These are phyloP conservation scores for Cecidostiba fungosa DNA, from an alignment of 2,888 invertebrate genomes.

Conservation along the genomic window DNA sequence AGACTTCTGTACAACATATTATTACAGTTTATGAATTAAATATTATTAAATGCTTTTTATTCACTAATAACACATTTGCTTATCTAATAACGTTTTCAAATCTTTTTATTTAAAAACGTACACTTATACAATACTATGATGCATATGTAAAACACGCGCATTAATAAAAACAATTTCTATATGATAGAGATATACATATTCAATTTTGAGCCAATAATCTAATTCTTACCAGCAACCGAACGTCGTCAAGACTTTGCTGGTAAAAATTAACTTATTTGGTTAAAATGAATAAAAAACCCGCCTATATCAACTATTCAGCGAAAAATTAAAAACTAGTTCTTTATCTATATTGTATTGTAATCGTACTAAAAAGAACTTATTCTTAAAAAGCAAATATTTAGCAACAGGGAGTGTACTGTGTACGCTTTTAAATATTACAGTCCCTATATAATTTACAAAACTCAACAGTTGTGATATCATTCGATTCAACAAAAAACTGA, in stretches of 20 bases:
- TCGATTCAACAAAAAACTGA: background rate
- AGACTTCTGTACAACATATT: background rate
- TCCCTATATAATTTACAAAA: background rate
- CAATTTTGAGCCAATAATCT: background rate
- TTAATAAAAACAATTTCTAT: constrained; percentile 4
- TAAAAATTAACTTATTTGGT: too few relatives aligned
- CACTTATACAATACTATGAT: background rate
- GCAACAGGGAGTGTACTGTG: background rate
- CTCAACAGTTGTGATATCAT: background rate
- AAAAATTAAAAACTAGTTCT: too few relatives aligned
- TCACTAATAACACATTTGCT: background rate
- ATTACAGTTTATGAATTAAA: background rate
- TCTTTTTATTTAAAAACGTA: background rate
- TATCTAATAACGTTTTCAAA: background rate
- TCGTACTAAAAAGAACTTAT: too few relatives aligned
- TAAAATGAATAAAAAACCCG: too few relatives aligned
- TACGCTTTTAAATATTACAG: background rate
- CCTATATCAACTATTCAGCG: too few relatives aligned
- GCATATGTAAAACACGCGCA: too few relatives aligned
- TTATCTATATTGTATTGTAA: too few relatives aligned
- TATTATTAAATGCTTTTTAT: background rate
- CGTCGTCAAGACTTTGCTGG: too few relatives aligned
- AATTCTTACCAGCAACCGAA: too few relatives aligned
- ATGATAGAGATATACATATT: background rate
- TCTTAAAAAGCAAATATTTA: background rate